Conservation (phyloP, 1,140 invertebrate genomes). For the Zophobas morio region DNA sequence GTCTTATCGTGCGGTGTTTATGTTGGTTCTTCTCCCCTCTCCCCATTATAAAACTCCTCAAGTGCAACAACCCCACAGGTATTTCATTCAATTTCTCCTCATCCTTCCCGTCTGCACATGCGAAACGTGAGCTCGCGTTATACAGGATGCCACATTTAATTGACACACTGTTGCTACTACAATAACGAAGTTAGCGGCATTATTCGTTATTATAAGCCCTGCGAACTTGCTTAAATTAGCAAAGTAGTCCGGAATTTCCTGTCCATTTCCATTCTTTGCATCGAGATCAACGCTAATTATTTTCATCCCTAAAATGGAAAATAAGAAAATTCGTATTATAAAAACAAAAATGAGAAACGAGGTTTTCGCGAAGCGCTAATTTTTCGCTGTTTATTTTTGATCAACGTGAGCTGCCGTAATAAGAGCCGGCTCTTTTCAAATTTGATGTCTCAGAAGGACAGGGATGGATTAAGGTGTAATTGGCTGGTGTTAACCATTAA, state of each 20-base stretch:
- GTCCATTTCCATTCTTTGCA: slow-evolving; percentile 28
- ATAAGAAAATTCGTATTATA: slow-evolving; percentile 17
- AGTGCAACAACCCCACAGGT: no score
- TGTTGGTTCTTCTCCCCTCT: no score
- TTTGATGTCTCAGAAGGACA: slow-evolving; percentile 28
- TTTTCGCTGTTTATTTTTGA: slow-evolving; percentile 17
- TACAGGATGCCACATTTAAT: slow-evolving; percentile 38
- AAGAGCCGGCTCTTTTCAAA: slow-evolving; percentile 24
- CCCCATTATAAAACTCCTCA: no score
- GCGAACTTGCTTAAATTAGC: slow-evolving; percentile 36
- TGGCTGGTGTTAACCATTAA: slow-evolving; percentile 12
- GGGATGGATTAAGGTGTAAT: slow-evolving; percentile 28
- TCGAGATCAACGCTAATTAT: slow-evolving; percentile 23
- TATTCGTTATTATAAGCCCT: slow-evolving; percentile 36
- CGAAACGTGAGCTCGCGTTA: slow-evolving; percentile 12
- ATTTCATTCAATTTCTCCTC: background rate
- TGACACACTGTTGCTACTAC: slow-evolving; percentile 38
- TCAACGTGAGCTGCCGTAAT: slow-evolving; percentile 1
- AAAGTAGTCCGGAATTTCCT: slow-evolving; percentile 40
- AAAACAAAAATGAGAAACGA: background rate
- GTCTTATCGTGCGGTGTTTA: no score
- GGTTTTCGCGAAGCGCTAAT: background rate
- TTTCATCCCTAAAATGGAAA: slow-evolving; percentile 13
- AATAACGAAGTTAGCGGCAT: slow-evolving; percentile 38
- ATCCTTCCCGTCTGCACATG: background rate